Evolutionary conservation across 2,888 invertebrate genomes (phyloP), one percentile per base, ranked within the genome.

Genomic region (Synergus itoensis): DNA sequence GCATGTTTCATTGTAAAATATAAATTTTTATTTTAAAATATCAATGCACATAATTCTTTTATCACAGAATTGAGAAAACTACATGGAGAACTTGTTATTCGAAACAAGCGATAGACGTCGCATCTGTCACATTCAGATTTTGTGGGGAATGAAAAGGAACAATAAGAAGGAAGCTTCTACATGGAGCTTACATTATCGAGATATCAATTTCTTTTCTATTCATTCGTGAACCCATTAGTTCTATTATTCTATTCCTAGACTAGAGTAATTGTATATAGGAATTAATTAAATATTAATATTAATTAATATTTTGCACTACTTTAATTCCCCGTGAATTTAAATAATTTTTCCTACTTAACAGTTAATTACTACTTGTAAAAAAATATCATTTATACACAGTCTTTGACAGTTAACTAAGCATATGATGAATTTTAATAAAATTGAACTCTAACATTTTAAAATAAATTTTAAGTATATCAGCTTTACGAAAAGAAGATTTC

Each of bases 151-250:
- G 18, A 67, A 65, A 11, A 43, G 40, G 1, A 16, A 40, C 16
- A 64, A 40, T 60, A 64, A 36, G 21, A 21, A 67, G 43, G 16
- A 41, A 45, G 14, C 18, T 45, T 9, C 8, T 36, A 16, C 40
- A 64, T 16, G n/a, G 8, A 40, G 18, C 45, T 67, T 67, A 45
- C 21, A 67, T 67, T 67, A 67, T 67, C 12, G 21, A 67, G 67
- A 67, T 67, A 67, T 18, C 67, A 67, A 67, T 67, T 21, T 67
- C 43, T 67, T 67, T 18, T 67, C 21, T 67, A 67, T 21, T 67
- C 43, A 63, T 63, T 36, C 28, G 14, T n/a, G 12, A n/a, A 1
- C n/a, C n/a, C 65, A 63, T 21, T 21, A 28, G 9, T 65, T 11
- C 18, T n/a, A 36, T 3, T 36, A 5, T 36, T 36, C 36, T 2